Percentiles rank a stretch among this genome's conserved stretches.
Conservation (phyloP, 2,888 invertebrate species). For the Synergus japonicus region DNA sequence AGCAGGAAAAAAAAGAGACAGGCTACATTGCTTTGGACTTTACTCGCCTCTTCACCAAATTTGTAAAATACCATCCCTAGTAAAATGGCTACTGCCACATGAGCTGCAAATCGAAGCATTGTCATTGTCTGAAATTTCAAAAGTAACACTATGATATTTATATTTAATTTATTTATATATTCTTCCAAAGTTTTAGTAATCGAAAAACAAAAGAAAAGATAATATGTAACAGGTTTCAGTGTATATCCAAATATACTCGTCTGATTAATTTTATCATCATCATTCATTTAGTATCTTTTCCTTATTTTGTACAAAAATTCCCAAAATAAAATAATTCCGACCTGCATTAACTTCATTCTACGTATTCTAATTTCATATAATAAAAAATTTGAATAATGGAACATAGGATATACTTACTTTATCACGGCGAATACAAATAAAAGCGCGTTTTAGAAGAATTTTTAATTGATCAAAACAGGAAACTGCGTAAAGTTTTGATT, state of each 20-base stretch:
- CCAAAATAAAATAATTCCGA: too few species aligned
- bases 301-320: too few species aligned
- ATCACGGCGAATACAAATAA: slow-evolving; percentile 76
- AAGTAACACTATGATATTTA: too few species aligned
- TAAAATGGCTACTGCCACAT: slow-evolving; percentile 80
- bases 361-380: too few species aligned
- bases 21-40: slow-evolving; percentile 80
- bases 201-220: not conserved
- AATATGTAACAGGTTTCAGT: too few species aligned
- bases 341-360: not conserved
- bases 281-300: too few species aligned
- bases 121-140: slow-evolving; percentile 72
- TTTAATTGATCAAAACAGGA: slow-evolving; percentile 75
- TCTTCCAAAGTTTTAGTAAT: not conserved
- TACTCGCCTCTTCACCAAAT: slow-evolving; percentile 80
- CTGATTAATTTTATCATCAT: too few species aligned
- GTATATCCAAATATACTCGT: too few species aligned
- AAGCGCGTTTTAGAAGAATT: slow-evolving; percentile 78
- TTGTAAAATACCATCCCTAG: slow-evolving; percentile 81
- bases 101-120: slow-evolving; percentile 79
- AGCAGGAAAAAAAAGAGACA: slow-evolving; percentile 82
- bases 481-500: slow-evolving; percentile 53
- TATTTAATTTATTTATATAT: not conserved
- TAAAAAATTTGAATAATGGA: too few species aligned
- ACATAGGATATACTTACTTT: slow-evolving; percentile 67